Base-by-base conservation (phyloP, 2,888 invertebrate genomes). In the Agrochola circellaris region DNA sequence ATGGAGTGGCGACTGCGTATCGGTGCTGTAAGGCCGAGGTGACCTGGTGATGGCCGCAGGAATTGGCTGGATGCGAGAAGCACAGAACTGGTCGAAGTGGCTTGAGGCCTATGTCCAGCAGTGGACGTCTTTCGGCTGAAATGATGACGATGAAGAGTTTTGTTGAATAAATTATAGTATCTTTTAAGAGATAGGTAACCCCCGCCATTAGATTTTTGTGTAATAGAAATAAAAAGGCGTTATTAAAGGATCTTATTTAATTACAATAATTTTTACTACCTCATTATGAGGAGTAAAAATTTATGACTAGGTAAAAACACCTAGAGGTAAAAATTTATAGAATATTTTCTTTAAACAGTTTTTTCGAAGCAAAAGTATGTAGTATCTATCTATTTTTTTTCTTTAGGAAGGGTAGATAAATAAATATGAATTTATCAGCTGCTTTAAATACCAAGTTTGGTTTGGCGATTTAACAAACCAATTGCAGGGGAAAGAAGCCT, bases 211-310 rank as follows among this genome's bases (percentile, higher is more conserved):
- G n/a, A 2, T 74, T 45, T 51, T 34, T 65, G 65, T 48, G 13
- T 45, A n/a, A 34, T 20, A 45, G 56, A 73, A 56, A 15, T 7
- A 11, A 69, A 23, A 30, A 68, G 11, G 8, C 20, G 20, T 69
- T n/a, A n/a, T 8, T 20, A 17, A 73, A 11, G 17, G 11, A 30
- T 30, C 17, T 73, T 17, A 42, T 17, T 30, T 60, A 58, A 23
- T 62, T 20, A 20, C 2, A 34, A 68, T 64, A 26, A 82, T 34
- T 75, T 42, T 61, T 48, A 70, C 58, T 48, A 61, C 34, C 67
- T 65, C 71, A 83, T 77, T 70, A 73, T 23, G 42, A 11, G 42
- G 17, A 71, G 23, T 58, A 58, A 48, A 77, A 72, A 77, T 68
- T 83, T 60, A 81, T 68, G 64, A 51, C 13, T 62, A 26, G 34